A percentile compares a stretch with the other conserved stretches of the same genome.
phyloP scores from a whole-genome alignment of 1,140 invertebrate genomes.

The Eueides isabella region DNA sequence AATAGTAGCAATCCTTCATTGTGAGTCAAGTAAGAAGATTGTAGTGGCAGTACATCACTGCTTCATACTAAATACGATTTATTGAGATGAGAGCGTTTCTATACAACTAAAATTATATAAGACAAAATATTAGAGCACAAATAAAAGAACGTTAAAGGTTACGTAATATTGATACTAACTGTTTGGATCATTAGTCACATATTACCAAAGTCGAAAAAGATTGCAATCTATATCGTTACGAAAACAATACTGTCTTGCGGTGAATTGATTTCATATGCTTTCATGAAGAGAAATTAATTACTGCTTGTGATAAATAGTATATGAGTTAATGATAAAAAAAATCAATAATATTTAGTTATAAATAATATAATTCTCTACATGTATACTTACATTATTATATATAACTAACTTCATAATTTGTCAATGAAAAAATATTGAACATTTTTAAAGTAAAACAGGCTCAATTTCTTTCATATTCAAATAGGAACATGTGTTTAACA shows the following conservation, averaged over 20 bases:
- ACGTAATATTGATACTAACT: constrained; percentile 1
- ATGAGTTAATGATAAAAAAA: neutral
- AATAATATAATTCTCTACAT: too few relatives aligned
- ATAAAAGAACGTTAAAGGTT: neutral
- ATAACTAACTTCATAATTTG: too few relatives aligned
- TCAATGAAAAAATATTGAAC: too few relatives aligned
- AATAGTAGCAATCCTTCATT: too few relatives aligned
- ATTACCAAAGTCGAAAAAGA: constrained; percentile 4
- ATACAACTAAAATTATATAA: constrained; percentile 5
- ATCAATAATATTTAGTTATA: too few relatives aligned
- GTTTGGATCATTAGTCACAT: constrained; percentile 13
- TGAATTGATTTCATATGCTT: neutral
- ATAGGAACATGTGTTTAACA: too few relatives aligned
- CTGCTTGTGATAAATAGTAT: too few relatives aligned
- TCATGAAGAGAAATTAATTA: neutral
- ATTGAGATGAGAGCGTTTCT: neutral
- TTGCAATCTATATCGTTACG: constrained; percentile 10
- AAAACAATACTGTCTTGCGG: constrained; percentile 9
- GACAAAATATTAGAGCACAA: neutral
- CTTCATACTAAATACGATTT: neutral
- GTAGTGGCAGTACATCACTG: neutral
- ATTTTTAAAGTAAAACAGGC: too few relatives aligned
- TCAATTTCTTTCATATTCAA: too few relatives aligned
- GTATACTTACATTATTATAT: too few relatives aligned
- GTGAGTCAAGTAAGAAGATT: neutral